Evolutionary conservation across 2,888 invertebrate genomes (phyloP).

Genomic region (Xanthia icteritia): DNA sequence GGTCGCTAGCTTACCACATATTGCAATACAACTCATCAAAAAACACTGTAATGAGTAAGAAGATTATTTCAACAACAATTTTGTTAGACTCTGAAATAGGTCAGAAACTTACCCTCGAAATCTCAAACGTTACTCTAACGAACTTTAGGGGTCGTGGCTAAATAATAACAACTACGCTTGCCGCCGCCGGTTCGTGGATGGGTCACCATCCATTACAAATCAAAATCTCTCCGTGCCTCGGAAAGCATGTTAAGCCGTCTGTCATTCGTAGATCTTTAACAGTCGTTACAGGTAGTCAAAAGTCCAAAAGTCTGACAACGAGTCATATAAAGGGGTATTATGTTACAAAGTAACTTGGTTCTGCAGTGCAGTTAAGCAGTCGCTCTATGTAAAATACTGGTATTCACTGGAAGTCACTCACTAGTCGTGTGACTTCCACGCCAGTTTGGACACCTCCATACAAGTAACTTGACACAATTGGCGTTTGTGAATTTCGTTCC

Average conservation of each 20-base stretch:
- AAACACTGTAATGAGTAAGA: no score
- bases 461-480: background rate
- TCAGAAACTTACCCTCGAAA: background rate
- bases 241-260: background rate
- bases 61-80: no score
- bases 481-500: background rate
- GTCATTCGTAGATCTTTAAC: background rate
- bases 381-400: no score
- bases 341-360: background rate
- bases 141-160: no score
- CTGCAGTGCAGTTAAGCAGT: no score
- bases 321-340: background rate
- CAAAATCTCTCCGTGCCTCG: no score
- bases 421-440: no score
- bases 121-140: background rate
- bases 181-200: no score
- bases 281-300: background rate
- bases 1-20: no score
- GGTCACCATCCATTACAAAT: no score
- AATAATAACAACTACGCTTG: no score
- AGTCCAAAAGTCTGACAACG: background rate
- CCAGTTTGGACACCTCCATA: background rate
- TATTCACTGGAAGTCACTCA: background rate
- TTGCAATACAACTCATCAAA: no score
- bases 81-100: conserved; percentile 4